Percentiles rank a stretch among this genome's conserved stretches.
phyloP scores from a whole-genome alignment of 2,113 vertebrate species.

The Ascaphus truei region DNA sequence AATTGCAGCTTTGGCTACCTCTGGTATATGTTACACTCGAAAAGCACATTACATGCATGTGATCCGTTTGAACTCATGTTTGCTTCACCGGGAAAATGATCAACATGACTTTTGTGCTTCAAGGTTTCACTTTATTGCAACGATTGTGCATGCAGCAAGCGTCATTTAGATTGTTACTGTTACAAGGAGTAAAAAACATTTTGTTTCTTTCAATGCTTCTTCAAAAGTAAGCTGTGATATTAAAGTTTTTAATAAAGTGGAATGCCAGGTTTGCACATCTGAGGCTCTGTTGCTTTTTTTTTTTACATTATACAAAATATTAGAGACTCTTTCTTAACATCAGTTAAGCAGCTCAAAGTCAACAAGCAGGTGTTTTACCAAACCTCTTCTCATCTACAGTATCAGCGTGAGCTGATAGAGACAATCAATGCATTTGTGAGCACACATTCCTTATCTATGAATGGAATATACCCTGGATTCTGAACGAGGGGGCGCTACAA shows the following conservation, averaged over 20 bases:
- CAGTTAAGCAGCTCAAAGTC: too few species aligned
- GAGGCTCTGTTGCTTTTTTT: too few species aligned
- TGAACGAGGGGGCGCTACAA: too few species aligned
- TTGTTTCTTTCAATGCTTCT: constrained; percentile 52
- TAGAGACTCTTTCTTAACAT: too few species aligned
- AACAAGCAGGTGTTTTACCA: too few species aligned
- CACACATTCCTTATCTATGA: too few species aligned
- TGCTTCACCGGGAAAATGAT: constrained; percentile 52
- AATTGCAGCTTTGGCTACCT: constrained; percentile 5
- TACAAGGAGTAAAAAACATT: constrained; percentile 39
- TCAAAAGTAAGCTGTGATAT: constrained; percentile 47
- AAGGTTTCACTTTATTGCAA: constrained; percentile 36
- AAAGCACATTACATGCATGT: constrained; percentile 36
- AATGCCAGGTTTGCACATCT: too few species aligned
- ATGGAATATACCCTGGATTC: too few species aligned
- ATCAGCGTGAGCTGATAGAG: too few species aligned
- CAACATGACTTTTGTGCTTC: constrained; percentile 41
- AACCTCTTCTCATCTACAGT: too few species aligned
- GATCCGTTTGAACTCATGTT: constrained; percentile 50
- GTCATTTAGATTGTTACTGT: constrained; percentile 39
- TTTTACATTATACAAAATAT: too few species aligned
- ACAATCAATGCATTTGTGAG: too few species aligned
- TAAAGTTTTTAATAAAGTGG: constrained; percentile 56
- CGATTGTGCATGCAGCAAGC: constrained; percentile 38
- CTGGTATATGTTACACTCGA: background rate